Evolutionary conservation across 2,797 vertebrate species (phyloP).

Genomic region (Amazona finschi): DNA sequence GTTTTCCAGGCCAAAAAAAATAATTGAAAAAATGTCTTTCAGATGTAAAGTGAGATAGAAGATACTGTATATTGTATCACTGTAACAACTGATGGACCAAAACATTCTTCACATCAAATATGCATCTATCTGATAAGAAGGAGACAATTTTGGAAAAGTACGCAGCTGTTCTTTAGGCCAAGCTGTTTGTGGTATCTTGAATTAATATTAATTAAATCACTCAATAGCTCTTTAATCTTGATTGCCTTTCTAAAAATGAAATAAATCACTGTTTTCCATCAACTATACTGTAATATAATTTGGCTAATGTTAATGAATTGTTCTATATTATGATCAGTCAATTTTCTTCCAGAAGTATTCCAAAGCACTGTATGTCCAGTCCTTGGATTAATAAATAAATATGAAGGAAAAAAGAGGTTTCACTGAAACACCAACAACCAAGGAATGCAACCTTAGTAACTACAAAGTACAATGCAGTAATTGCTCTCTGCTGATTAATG

Average conservation of each 20-base stretch:
- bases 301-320: neutral
- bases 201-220: neutral
- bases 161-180: neutral
- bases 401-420: neutral
- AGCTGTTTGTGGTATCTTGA: neutral
- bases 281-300: neutral
- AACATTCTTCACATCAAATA: neutral
- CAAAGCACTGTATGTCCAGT: neutral
- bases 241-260: neutral
- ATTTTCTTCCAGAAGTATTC: neutral
- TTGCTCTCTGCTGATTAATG: neutral
- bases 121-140: neutral
- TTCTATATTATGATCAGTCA: neutral
- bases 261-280: neutral
- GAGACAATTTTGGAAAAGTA: neutral
- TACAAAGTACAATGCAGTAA: neutral
- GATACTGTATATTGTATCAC: neutral
- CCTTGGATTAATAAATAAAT: neutral
- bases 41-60: neutral
- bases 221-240: neutral
- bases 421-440: neutral
- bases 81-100: neutral
- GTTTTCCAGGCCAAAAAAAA: neutral
- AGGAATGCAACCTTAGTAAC: neutral
- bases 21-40: accelerated